Evolutionary conservation across 2,113 vertebrate genomes (phyloP).

Genomic region (Cochlearius cochlearius): DNA sequence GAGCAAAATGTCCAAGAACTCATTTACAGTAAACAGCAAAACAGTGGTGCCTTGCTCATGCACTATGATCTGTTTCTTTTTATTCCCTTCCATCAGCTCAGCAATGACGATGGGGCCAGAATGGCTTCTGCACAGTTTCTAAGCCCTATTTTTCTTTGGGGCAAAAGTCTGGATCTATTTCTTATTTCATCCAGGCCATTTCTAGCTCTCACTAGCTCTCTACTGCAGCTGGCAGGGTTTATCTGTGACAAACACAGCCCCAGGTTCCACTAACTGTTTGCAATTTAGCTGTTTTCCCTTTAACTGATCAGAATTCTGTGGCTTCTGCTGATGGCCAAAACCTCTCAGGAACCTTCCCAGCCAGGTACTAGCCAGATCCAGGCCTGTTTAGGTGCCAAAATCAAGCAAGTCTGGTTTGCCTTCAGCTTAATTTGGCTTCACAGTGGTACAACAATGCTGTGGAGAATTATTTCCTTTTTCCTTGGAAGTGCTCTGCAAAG

Average conservation of each 20-base stretch:
- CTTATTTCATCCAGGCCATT: background rate
- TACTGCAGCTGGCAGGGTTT: background rate
- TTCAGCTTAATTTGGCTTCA: background rate
- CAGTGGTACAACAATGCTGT: fast-evolving
- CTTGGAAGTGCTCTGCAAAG: background rate
- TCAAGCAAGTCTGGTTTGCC: background rate
- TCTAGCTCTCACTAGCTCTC: background rate
- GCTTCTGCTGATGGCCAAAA: background rate
- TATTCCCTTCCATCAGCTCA: background rate
- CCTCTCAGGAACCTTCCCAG: background rate
- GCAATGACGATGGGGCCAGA: background rate
- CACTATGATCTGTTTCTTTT: background rate
- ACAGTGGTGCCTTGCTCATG: background rate
- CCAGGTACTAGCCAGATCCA: background rate
- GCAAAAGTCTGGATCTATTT: background rate
- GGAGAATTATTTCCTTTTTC: background rate
- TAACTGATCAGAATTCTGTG: background rate
- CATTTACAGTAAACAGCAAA: background rate
- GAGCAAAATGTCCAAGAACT: background rate
- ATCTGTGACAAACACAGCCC: background rate
- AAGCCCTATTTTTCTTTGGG: background rate
- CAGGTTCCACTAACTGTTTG: background rate
- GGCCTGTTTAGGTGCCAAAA: background rate
- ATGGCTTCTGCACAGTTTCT: background rate
- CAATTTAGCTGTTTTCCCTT: background rate